Evolutionary conservation across 2,888 invertebrate species (phyloP).

Genomic region (Blera fallax): DNA sequence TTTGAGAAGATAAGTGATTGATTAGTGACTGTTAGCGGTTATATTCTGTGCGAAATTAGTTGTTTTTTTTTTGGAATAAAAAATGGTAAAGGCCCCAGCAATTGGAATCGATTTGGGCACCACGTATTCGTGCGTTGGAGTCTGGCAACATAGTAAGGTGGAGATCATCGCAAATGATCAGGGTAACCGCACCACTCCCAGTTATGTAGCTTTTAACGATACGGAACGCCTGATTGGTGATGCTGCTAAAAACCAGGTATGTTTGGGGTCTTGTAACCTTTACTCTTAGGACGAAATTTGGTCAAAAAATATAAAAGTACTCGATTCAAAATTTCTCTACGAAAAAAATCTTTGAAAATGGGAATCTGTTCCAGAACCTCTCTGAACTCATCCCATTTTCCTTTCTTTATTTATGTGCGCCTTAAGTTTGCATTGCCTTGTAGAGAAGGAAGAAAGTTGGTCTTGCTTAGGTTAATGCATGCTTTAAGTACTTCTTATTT

Average conservation of each 20-base stretch:
- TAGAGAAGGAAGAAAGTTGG: too few species aligned
- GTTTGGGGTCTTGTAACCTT: too few species aligned
- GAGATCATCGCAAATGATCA: conserved; percentile 94
- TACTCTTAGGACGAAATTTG: too few species aligned
- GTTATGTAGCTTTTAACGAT: conserved; percentile 94
- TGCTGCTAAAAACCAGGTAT: conserved; percentile 92
- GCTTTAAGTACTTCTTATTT: too few species aligned
- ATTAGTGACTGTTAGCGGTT: not conserved
- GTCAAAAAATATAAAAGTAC: too few species aligned
- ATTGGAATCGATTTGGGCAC: conserved; percentile 93
- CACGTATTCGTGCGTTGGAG: conserved; percentile 93
- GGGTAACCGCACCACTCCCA: conserved; percentile 93
- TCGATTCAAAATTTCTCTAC: too few species aligned
- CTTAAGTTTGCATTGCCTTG: too few species aligned
- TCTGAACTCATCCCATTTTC: too few species aligned
- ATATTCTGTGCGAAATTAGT: not conserved
- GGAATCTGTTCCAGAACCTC: too few species aligned
- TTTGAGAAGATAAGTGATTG: not conserved
- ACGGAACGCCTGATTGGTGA: conserved; percentile 92
- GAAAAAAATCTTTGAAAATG: too few species aligned
- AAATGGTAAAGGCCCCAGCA: conserved; percentile 83
- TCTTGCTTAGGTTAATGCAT: too few species aligned
- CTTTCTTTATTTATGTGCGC: too few species aligned
- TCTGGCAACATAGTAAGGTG: conserved; percentile 91
- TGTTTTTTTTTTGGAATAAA: conserved; percentile 19